Base-by-base conservation (phyloP, 2,888 invertebrate species). In the Pardosa pseudoannulata region DNA sequence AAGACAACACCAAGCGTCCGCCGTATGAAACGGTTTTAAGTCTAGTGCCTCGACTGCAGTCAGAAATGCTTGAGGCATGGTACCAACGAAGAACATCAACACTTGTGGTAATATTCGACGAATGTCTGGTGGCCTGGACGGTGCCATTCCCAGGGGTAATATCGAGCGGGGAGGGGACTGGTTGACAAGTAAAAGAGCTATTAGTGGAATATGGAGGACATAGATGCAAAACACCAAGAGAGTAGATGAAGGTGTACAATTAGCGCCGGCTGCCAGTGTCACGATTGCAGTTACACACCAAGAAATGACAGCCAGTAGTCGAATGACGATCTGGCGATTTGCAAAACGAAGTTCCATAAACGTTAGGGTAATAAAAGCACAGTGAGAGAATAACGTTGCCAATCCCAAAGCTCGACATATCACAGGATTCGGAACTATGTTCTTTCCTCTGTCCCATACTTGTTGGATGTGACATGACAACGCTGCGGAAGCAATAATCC, bases 231-330 rank as follows among this genome's bases (percentile, higher is more conserved):
- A 56, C 11, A 56, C 56, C 23, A 56, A 23, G 23, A 56, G 1
- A n/a, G 56, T 5, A 3, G 56, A 23, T 6, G 56, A 56, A 2
- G 23, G 56, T 5, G 56, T 6, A 23, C 56, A 56, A 23, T 56
- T 19, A 2, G 23, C 5, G 16, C 56, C 56, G 3, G 56, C 56
- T 2, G 56, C 19, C 5, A 56, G 23, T 23, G 56, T 23, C 5
- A 56, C 56, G 5, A 56, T 56, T 1, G 56, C 56, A 23, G 56
- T 56, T 23, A 56, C 56, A 23, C 56, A 56, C 56, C 56, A 56
- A 6, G 56, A 56, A 6, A 56, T 56, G 11, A 56, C 56, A 23
- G 56, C 3, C 1, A 56, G 56, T 23, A 56, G 19, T 6, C 19
- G 1, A 23, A 56, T 56, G 19, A 56, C 23, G 1, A 11, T 16